Evolutionary conservation across 2,113 vertebrate species (phyloP).

Genomic region (Poeciliopsis retropinna): DNA sequence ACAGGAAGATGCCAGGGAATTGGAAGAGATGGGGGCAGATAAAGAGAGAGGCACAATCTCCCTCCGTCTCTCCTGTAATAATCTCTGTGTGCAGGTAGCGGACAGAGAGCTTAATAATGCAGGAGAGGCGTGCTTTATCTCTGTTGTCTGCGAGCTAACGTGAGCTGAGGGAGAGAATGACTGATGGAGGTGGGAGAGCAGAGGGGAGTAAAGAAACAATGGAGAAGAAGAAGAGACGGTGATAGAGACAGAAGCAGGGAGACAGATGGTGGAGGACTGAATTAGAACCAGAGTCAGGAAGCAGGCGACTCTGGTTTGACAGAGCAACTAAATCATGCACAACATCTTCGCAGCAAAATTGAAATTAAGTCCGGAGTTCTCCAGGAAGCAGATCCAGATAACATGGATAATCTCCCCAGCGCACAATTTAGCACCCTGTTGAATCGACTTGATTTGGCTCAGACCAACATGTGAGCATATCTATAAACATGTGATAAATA

Average conservation of each 20-base stretch:
- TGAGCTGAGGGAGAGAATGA: constrained; percentile 33
- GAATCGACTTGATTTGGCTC: neutral
- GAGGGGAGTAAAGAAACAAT: constrained; percentile 21
- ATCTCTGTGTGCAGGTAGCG: constrained; percentile 42
- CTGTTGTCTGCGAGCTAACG: constrained; percentile 39
- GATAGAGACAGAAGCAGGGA: constrained; percentile 17
- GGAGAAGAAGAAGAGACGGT: constrained; percentile 2
- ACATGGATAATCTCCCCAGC: neutral
- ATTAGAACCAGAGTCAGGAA: constrained; percentile 13
- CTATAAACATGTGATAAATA: constrained; percentile 1
- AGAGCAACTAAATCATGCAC: constrained; percentile 3
- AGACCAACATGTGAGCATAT: neutral
- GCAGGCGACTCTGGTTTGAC: constrained; percentile 19
- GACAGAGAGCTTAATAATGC: constrained; percentile 61
- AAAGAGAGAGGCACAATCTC: constrained; percentile 14
- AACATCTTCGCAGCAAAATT: constrained; percentile 17
- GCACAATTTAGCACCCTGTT: neutral
- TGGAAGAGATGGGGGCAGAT: constrained; percentile 31
- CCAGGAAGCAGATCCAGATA: neutral
- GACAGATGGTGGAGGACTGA: constrained; percentile 48
- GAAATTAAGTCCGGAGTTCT: neutral
- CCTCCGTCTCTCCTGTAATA: constrained; percentile 35
- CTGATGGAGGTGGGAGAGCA: constrained; percentile 12
- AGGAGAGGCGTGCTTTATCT: constrained; percentile 46
- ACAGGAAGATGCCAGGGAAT: constrained; percentile 19